Conservation (phyloP, 2,113 vertebrate genomes). For the Corythornis cristatus region DNA sequence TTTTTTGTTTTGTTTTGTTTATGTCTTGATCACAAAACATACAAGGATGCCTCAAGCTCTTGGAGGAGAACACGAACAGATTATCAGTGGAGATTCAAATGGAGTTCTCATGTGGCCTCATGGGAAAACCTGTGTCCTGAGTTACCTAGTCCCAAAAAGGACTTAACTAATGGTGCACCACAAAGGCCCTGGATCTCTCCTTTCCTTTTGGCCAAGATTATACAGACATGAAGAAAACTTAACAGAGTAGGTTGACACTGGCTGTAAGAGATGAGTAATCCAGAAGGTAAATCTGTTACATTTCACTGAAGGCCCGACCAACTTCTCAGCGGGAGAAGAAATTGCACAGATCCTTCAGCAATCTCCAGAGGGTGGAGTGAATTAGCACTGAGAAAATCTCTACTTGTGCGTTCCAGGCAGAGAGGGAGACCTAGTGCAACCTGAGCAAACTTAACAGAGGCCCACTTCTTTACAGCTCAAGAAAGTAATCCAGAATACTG, state of each 20-base stretch:
- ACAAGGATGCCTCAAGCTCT: neutral
- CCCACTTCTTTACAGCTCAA: constrained; percentile 17
- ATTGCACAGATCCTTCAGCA: neutral
- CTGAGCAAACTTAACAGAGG: constrained; percentile 32
- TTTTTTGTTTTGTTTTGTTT: neutral
- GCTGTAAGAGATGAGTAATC: neutral
- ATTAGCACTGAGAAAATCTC: neutral
- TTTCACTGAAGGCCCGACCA: neutral
- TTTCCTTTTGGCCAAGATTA: neutral
- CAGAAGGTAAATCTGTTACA: neutral
- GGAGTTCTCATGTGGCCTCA: neutral
- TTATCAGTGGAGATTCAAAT: neutral
- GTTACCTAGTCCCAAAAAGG: neutral
- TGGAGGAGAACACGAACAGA: neutral
- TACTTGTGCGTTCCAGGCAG: constrained; percentile 48
- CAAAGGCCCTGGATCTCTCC: neutral
- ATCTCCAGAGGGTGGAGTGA: neutral
- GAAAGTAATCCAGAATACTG: constrained; percentile 22
- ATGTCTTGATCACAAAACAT: neutral
- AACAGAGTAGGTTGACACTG: neutral
- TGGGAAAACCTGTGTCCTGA: neutral
- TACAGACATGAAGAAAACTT: neutral
- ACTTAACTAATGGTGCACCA: neutral
- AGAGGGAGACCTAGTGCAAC: constrained; percentile 10
- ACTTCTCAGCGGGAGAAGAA: neutral